A percentile compares a stretch with the other conserved stretches of the same genome.
These are phyloP conservation scores for Phlogophora meticulosa DNA, from an alignment of 2,888 invertebrate species.

Conservation along the genomic window DNA sequence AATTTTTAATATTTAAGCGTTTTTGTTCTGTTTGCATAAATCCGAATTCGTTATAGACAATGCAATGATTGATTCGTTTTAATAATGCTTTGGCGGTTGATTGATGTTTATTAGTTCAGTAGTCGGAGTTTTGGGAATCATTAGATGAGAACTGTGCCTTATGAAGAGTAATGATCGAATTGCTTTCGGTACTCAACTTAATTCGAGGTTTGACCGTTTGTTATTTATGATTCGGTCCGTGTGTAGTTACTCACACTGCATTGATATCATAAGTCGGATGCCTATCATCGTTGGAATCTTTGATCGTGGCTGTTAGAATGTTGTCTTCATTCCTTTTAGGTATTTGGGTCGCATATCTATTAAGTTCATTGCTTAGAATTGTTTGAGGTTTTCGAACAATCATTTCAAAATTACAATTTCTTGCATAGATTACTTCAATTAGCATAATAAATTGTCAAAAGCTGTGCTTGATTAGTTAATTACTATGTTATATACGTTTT, in stretches of 20 bases:
- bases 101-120: conserved; percentile 91
- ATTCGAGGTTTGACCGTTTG: conserved; percentile 85
- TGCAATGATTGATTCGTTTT: conserved; percentile 89
- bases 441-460: too few species aligned
- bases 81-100: conserved; percentile 87
- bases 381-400: conserved; percentile 25
- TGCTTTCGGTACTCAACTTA: conserved; percentile 87
- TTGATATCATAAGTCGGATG: conserved; percentile 74
- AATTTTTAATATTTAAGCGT: conserved; percentile 84
- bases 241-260: conserved; percentile 77
- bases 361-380: conserved; percentile 46
- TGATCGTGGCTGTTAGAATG: conserved; percentile 59
- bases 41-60: conserved; percentile 89
- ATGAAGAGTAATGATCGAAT: conserved; percentile 89
- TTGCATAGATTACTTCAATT: too few species aligned
- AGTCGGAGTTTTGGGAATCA: conserved; percentile 90
- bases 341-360: conserved; percentile 57
- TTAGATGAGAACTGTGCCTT: conserved; percentile 87
- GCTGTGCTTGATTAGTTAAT: too few species aligned
- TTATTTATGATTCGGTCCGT: conserved; percentile 83
- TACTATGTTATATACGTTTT: background rate
- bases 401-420: too few species aligned
- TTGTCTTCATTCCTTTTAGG: conserved; percentile 57
- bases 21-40: conserved; percentile 88
- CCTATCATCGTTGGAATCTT: conserved; percentile 66